Evolutionary conservation across 2,797 vertebrate species (phyloP), one percentile per base, ranked within the genome.

Genomic region (Sibirionetta formosa): DNA sequence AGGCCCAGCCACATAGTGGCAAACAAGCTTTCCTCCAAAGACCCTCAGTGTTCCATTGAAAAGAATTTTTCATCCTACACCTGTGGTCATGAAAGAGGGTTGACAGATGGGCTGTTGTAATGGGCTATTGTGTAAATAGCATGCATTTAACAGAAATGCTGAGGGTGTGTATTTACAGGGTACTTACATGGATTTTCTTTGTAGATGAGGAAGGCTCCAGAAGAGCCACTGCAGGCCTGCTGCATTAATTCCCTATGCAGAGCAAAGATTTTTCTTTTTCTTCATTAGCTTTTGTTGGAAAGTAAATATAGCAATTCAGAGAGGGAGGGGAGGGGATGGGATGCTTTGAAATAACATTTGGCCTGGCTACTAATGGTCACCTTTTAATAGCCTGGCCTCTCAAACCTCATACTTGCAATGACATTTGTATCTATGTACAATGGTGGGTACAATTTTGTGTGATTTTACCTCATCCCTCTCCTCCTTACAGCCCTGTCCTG

Each of bases 61-160:
- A 97, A 97, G 80, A 94, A 92, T 95, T 95, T 96, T 95, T 95
- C 86, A 90, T 94, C 82, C 87, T 97, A 86, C 95, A 97, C 94
- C 96, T 97, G 92, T 94, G 94, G 75, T 86, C 90, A 82, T 87
- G 72, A 96, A 96, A 97, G 65, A 91, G 40, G 69, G 61, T 88
- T 96, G 92, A 93, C 96, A 97, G 95, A 96, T 96, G 93, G 94
- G 69, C 80, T 94, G 88, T 78, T 96, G 92, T 95, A 89, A 96
- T 82, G 77, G 91, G 63, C 75, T 94, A 91, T 81, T 91, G 94
- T 95, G 91, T 71, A 96, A 97, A 96, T 75, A 94, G 88, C 91
- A 83, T 11, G 66, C 75, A 46, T 96, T 95, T 83, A 92, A 73
- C 82, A 96, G 80, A 94, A 95, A 79, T 42, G 83, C 73, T 81